Conservation (phyloP, 2,797 vertebrate genomes). For the Melanotaenia pygmaea region DNA sequence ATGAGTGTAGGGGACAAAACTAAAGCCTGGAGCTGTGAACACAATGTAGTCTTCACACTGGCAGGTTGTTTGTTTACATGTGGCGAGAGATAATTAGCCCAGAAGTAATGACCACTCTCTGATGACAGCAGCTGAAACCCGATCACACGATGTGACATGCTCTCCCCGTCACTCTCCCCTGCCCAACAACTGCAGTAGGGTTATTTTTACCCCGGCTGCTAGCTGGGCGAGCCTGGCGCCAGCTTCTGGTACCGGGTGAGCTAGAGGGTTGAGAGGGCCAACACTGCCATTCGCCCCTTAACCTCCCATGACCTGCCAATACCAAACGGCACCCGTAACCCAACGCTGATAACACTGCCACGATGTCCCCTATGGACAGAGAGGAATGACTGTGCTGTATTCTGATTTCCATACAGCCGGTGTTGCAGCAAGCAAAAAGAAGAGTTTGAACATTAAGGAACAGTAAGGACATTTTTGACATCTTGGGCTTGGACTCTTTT, state of each 20-base stretch:
- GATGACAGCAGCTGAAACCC: slow-evolving; percentile 87
- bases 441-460: background rate
- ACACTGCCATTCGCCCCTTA: slow-evolving; percentile 76
- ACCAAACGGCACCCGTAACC: slow-evolving; percentile 63
- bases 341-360: slow-evolving; percentile 73
- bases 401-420: slow-evolving; percentile 3
- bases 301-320: slow-evolving; percentile 62
- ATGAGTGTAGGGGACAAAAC: slow-evolving; percentile 37
- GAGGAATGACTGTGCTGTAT: slow-evolving; percentile 37
- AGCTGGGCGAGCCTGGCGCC: slow-evolving; percentile 82
- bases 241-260: slow-evolving; percentile 75
- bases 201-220: slow-evolving; percentile 83
- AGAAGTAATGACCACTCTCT: slow-evolving; percentile 87
- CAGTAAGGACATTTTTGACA: background rate
- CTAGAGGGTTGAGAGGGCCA: slow-evolving; percentile 72
- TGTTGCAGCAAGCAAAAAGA: slow-evolving; percentile 17
- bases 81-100: slow-evolving; percentile 85
- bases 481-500: background rate
- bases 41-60: slow-evolving; percentile 71
- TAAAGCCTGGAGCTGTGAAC: slow-evolving; percentile 56
- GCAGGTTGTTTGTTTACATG: slow-evolving; percentile 85
- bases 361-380: slow-evolving; percentile 11
- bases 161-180: slow-evolving; percentile 82
- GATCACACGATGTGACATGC: slow-evolving; percentile 76
- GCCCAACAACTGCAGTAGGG: slow-evolving; percentile 81